Conservation (phyloP, 2,113 vertebrate genomes). For the Etia nguti region DNA sequence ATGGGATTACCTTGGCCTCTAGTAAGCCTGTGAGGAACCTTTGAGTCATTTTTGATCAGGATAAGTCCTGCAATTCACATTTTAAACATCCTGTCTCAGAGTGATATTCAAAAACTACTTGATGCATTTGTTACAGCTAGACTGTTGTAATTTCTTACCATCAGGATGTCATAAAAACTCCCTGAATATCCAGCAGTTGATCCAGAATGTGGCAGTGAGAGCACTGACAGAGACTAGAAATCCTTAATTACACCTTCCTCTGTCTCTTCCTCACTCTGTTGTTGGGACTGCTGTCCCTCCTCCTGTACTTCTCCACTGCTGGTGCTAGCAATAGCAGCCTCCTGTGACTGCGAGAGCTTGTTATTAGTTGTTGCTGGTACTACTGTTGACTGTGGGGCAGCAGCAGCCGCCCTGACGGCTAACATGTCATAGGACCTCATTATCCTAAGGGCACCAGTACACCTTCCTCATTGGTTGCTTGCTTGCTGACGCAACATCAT, state of each 20-base stretch:
- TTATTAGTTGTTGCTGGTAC: background rate
- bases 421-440: background rate
- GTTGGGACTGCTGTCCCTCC: background rate
- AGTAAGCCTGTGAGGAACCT: background rate
- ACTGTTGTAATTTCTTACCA: background rate
- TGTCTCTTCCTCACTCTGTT: background rate
- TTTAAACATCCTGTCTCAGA: background rate
- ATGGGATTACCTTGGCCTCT: background rate
- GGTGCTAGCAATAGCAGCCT: background rate
- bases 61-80: background rate
- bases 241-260: background rate
- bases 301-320: background rate
- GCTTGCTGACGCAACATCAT: background rate
- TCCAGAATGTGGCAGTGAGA: background rate
- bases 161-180: background rate
- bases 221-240: background rate
- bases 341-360: background rate
- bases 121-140: background rate
- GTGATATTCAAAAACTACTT: background rate
- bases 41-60: background rate
- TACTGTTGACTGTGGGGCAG: background rate
- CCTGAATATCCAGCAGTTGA: background rate
- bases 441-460: background rate
- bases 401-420: background rate
- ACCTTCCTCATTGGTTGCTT: background rate